Percentiles rank a stretch among this genome's conserved stretches.
Conservation (phyloP, 2,888 invertebrate species). For the Periphyllus acericola region DNA sequence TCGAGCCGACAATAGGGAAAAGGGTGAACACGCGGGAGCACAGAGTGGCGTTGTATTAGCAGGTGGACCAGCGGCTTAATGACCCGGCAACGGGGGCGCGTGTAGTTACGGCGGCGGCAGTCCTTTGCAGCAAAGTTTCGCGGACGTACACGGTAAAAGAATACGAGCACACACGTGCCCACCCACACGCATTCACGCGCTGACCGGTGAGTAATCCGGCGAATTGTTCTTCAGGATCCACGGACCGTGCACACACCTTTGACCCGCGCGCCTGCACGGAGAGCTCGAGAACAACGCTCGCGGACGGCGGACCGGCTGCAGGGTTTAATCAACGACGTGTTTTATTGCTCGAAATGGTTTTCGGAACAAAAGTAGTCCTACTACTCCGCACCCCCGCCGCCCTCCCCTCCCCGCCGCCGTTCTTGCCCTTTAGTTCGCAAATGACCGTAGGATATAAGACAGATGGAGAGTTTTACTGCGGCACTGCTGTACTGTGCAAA, state of each 20-base stretch:
- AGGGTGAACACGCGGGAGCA: conserved; percentile 48
- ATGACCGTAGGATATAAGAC: conserved; percentile 46
- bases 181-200: not conserved
- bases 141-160: not conserved
- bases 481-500: not conserved
- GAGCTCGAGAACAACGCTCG: not conserved
- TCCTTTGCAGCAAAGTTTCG: conserved; percentile 9
- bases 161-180: not conserved
- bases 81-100: conserved; percentile 54
- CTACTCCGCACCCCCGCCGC: not conserved
- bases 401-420: too few species aligned
- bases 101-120: not conserved
- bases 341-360: conserved; percentile 54
- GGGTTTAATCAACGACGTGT: conserved; percentile 57
- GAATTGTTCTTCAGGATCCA: conserved; percentile 53
- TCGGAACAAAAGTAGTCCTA: conserved; percentile 48
- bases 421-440: conserved; percentile 18
- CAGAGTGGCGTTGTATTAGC: conserved; percentile 32
- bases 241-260: conserved; percentile 46
- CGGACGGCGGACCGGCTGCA: not conserved
- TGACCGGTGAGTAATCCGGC: conserved; percentile 44
- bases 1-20: conserved; percentile 45
- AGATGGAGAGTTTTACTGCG: conserved; percentile 29
- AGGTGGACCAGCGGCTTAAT: conserved; percentile 59
- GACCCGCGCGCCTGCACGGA: not conserved